These are phyloP conservation scores for Griposia aprilina DNA, from an alignment of 2,888 invertebrate species.

Conservation along the genomic window DNA sequence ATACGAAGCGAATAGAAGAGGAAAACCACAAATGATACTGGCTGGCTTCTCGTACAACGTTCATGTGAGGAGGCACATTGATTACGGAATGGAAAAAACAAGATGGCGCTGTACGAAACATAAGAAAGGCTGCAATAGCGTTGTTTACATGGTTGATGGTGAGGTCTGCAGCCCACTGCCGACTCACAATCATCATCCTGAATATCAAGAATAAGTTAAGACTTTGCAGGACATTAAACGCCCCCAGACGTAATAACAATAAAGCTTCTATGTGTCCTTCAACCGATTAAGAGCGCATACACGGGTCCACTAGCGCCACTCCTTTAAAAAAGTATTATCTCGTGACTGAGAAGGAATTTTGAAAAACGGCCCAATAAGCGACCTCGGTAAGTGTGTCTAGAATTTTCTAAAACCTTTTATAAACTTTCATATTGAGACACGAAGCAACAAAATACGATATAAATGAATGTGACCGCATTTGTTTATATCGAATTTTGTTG, in stretches of 20 bases:
- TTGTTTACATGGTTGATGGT: slow-evolving; percentile 39
- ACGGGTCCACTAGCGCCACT: no score
- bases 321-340: no score
- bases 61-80: slow-evolving; percentile 22
- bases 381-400: no score
- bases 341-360: no score
- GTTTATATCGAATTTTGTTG: no score
- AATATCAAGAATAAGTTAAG: background rate
- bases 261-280: background rate
- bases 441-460: no score
- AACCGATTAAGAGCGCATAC: no score
- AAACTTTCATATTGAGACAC: no score
- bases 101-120: slow-evolving; percentile 62
- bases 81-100: slow-evolving; percentile 41
- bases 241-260: background rate
- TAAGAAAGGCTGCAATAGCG: slow-evolving; percentile 50
- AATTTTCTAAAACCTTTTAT: no score
- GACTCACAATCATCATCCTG: slow-evolving; percentile 50
- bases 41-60: slow-evolving; percentile 55
- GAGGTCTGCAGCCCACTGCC: slow-evolving; percentile 14
- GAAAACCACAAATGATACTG: slow-evolving; percentile 47
- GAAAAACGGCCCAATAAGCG: no score
- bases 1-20: slow-evolving; percentile 48
- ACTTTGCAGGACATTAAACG: background rate
- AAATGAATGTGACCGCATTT: no score